Evolutionary conservation across 1,140 invertebrate species (phyloP), one percentile per base, ranked within the genome.

Genomic region (Cryptotermes secundus): DNA sequence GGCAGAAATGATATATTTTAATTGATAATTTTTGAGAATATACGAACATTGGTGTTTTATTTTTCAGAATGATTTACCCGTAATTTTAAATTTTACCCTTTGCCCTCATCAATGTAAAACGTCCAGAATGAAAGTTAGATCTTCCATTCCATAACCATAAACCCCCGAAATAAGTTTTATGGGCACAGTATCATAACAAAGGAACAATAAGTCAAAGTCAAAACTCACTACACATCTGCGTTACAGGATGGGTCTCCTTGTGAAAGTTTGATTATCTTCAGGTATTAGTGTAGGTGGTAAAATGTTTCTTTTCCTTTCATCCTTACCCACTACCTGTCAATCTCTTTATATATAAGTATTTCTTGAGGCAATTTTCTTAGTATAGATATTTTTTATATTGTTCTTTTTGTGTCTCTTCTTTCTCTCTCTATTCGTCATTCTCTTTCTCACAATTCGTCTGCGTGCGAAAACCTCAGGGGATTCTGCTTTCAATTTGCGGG

Each of bases 161-260:
- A 72, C 26, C 26, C 26, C n/a, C 59, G 2, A 72, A 12, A 72
- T n/a, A 72, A 72, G 6, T 4, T 72, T 72, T 72, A 14, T n/a
- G 59, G 59, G 59, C n/a, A n/a, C 7, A 26, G 26, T 72, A 26
- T 72, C 59, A 72, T n/a, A 72, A 72, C 59, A 72, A 72, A 72
- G 59, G 59, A 72, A 72, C 59, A 31, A 72, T 72, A 72, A 72
- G n/a, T 72, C 59, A 72, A 72, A 72, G 59, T 72, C 59, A 72
- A 31, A 72, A 72, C 7, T 12, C 26, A 22, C 26, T n/a, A 72
- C 59, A 72, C 59, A 72, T 72, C 59, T n/a, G 59, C 59, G 26
- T 72, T 31, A 31, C 59, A n/a, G 59, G 59, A 72, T n/a, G 31
- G 59, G 0, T 72, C 59, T 49, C 14, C 45, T 72, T 72, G 59